Evolutionary conservation across 2,888 invertebrate species (phyloP).

Genomic region (Stenodema calcarata): DNA sequence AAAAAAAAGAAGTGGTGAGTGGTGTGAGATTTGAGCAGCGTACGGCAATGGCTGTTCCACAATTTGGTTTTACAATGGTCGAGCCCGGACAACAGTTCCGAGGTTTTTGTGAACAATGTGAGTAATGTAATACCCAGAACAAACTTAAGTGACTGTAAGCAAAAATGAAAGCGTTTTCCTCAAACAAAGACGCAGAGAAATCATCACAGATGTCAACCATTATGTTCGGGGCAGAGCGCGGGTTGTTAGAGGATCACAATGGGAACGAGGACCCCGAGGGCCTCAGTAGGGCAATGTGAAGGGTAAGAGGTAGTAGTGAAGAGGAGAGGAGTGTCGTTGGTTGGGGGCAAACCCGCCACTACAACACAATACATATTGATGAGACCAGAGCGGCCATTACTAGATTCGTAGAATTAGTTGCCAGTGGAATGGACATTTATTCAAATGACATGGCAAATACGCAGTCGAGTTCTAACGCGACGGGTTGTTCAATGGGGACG

Average conservation of each 20-base stretch:
- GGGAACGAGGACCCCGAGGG: neutral
- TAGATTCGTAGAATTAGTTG: neutral
- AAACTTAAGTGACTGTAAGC: neutral
- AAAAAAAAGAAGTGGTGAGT: neutral
- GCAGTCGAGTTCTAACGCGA: neutral
- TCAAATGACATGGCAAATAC: neutral
- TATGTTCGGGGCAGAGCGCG: neutral
- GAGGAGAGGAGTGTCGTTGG: neutral
- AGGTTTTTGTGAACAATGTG: neutral
- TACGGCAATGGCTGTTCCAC: neutral
- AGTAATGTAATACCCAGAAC: neutral
- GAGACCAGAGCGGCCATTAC: constrained; percentile 9
- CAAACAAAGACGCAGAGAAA: neutral
- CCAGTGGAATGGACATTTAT: neutral
- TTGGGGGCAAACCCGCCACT: neutral
- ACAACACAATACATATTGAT: constrained; percentile 16
- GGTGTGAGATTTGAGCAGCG: neutral
- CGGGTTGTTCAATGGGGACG: neutral
- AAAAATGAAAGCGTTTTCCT: neutral
- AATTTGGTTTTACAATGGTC: neutral
- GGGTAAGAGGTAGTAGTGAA: neutral
- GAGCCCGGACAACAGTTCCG: neutral
- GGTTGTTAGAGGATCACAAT: neutral
- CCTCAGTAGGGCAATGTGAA: neutral
- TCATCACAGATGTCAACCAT: constrained; percentile 10